Percentiles rank a stretch among this genome's conserved stretches.
phyloP scores from a whole-genome alignment of 1,140 invertebrate species.

The Caligus rogercresseyi region DNA sequence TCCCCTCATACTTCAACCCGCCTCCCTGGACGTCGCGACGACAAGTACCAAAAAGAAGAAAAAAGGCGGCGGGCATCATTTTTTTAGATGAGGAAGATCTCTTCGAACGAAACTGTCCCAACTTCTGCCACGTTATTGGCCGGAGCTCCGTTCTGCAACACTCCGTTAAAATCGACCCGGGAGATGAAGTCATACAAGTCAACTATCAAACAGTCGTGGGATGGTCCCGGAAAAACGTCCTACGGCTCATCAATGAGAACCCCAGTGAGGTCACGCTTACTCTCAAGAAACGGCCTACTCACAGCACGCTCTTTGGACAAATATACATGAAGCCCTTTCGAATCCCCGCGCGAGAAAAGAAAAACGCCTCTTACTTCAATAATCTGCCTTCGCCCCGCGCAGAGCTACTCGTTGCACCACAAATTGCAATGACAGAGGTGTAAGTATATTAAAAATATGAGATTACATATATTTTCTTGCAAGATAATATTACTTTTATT shows the following conservation, averaged over 20 bases:
- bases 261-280: slow-evolving; percentile 58
- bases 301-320: slow-evolving; percentile 60
- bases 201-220: slow-evolving; percentile 80
- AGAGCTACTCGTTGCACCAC: slow-evolving; percentile 10
- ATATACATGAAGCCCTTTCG: slow-evolving; percentile 35
- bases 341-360: slow-evolving; percentile 16
- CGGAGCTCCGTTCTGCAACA: slow-evolving; percentile 33
- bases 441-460: not conserved
- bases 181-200: slow-evolving; percentile 79
- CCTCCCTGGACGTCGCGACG: slow-evolving; percentile 61
- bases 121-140: not conserved
- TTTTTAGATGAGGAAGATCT: slow-evolving; percentile 36
- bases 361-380: not conserved
- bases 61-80: slow-evolving; percentile 40
- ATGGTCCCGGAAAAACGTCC: slow-evolving; percentile 63
- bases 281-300: slow-evolving; percentile 59
- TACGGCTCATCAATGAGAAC: slow-evolving; percentile 51
- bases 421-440: not conserved
- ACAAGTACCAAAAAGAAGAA: slow-evolving; percentile 55
- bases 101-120: not conserved
- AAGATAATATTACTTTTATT: slow-evolving; percentile 2
- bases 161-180: slow-evolving; percentile 70
- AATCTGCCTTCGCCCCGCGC: slow-evolving; percentile 12
- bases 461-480: not conserved
- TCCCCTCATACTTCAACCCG: slow-evolving; percentile 68